Percentiles rank a stretch among this genome's conserved stretches.
Conservation (phyloP, 2,797 vertebrate species). For the Benthosema pterotum region DNA sequence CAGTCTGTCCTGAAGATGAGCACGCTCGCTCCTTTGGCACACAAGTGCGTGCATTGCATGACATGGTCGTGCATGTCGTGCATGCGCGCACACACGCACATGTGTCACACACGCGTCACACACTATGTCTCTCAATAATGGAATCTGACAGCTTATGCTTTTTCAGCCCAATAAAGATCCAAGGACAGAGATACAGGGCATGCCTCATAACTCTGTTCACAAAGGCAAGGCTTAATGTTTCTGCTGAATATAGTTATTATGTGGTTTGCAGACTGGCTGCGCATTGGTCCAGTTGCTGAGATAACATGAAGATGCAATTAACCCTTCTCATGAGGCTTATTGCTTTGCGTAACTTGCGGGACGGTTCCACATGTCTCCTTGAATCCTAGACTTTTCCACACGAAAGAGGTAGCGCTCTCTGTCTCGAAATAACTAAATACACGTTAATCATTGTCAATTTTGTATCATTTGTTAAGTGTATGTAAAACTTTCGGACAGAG, state of each 20-base stretch:
- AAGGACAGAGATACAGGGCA: constrained; percentile 57
- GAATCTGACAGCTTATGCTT: constrained; percentile 34
- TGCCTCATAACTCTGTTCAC: constrained; percentile 36
- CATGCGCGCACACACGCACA: constrained; percentile 2
- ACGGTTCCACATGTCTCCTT: constrained; percentile 35
- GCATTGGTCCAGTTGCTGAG: constrained; percentile 41
- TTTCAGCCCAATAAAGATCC: constrained; percentile 37
- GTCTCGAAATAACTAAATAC: neutral
- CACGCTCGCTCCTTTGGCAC: constrained; percentile 35
- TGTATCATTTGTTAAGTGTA: constrained; percentile 47
- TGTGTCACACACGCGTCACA: neutral
- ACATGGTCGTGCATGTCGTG: neutral
- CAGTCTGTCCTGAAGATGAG: constrained; percentile 37
- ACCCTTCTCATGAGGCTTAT: constrained; percentile 1
- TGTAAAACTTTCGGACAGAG: constrained; percentile 41
- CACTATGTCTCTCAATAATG: constrained; percentile 21
- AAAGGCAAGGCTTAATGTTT: constrained; percentile 29
- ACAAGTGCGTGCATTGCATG: constrained; percentile 55
- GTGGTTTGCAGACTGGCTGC: constrained; percentile 40
- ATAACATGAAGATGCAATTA: constrained; percentile 30
- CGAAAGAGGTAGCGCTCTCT: constrained; percentile 4
- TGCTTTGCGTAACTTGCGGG: too few species aligned
- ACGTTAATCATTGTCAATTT: constrained; percentile 54
- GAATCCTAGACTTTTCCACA: constrained; percentile 49
- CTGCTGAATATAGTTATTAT: constrained; percentile 11